Evolutionary conservation across 2,888 invertebrate species (phyloP).

Genomic region (Napeogenes sylphis): DNA sequence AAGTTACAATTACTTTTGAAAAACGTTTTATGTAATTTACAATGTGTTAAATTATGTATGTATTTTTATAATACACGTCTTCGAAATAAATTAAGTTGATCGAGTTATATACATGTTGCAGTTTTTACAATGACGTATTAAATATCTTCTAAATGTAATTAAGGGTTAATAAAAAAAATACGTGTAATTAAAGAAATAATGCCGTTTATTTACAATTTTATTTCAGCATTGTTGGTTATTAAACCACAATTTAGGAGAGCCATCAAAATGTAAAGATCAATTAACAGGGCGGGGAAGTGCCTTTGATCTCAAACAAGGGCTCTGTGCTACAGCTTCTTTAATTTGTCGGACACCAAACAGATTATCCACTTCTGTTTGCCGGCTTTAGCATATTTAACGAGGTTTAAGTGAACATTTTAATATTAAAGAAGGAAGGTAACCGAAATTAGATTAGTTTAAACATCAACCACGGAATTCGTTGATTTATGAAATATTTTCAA

Average conservation of each 20-base stretch:
- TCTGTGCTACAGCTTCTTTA: conserved; percentile 59
- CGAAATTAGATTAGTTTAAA: conserved; percentile 38
- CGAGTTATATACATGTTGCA: no score
- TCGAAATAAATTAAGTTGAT: no score
- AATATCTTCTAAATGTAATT: no score
- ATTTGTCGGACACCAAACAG: conserved; percentile 65
- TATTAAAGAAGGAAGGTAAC: conserved; percentile 41
- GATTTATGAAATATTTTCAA: conserved; percentile 3
- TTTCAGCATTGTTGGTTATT: conserved; percentile 23
- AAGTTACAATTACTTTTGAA: no score
- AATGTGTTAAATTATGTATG: no score
- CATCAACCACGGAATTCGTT: conserved; percentile 20
- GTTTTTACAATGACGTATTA: no score
- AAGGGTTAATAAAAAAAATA: not conserved
- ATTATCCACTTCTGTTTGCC: conserved; percentile 69
- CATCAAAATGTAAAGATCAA: conserved; percentile 64
- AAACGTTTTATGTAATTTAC: no score
- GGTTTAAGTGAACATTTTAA: conserved; percentile 55
- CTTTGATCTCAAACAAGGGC: conserved; percentile 67
- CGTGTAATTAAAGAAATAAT: conserved; percentile 11
- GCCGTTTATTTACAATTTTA: conserved; percentile 13
- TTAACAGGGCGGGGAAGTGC: conserved; percentile 56
- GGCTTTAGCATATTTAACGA: conserved; percentile 69
- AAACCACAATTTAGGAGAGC: conserved; percentile 31
- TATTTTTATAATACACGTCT: no score